Conservation (phyloP, 1,140 invertebrate species). For the Drosophila ercepeae region DNA sequence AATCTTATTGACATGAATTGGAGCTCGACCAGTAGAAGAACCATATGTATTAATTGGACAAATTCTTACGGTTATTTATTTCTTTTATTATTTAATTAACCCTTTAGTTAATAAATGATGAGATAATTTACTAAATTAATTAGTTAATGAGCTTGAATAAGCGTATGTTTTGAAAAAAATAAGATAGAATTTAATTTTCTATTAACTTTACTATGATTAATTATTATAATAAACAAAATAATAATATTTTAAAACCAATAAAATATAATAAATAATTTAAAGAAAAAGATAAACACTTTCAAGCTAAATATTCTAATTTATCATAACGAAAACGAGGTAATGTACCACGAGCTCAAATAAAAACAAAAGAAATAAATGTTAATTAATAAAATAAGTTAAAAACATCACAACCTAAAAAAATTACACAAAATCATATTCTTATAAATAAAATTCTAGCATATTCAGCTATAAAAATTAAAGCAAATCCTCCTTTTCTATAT, state of each 20-base stretch:
- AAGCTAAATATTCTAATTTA: conserved; percentile 3
- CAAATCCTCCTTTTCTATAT: neutral
- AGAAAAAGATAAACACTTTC: conserved; percentile 2
- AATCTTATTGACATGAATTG: conserved; percentile 88
- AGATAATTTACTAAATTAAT: conserved; percentile 84
- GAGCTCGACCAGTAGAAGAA: conserved; percentile 86
- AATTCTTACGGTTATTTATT: conserved; percentile 86
- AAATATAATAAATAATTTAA: conserved; percentile 4
- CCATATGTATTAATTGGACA: conserved; percentile 87
- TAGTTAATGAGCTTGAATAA: conserved; percentile 86
- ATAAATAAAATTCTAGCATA: conserved; percentile 3
- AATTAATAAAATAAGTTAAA: neutral
- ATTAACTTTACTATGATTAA: neutral
- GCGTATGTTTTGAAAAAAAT: conserved; percentile 88
- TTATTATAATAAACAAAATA: neutral
- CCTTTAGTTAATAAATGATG: conserved; percentile 84
- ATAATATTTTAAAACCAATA: neutral
- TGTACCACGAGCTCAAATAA: neutral
- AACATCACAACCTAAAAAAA: conserved; percentile 1
- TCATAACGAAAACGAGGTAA: neutral
- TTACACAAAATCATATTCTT: neutral
- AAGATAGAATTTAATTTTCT: conserved; percentile 62
- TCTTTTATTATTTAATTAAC: conserved; percentile 85
- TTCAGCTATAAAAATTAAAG: conserved; percentile 3
- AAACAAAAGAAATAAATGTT: conserved; percentile 1